These are phyloP conservation scores for Neogobius melanostomus DNA, from an alignment of 2,113 vertebrate species.

Conservation along the genomic window DNA sequence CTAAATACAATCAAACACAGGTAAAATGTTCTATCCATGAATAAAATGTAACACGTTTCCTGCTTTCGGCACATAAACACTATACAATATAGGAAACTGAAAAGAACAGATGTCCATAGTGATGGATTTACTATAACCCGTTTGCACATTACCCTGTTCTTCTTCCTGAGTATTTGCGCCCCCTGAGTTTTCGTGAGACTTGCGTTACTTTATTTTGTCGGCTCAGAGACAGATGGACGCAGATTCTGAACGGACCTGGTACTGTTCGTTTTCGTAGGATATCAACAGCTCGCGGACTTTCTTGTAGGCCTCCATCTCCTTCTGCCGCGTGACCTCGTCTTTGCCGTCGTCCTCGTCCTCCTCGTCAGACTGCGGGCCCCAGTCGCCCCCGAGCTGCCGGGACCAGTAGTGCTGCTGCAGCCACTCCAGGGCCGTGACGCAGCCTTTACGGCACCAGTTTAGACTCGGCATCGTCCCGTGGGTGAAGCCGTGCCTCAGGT, in stretches of 20 bases:
- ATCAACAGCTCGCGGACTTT: conserved; percentile 82
- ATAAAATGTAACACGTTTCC: no score
- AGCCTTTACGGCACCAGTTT: conserved; percentile 88
- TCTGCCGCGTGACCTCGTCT: conserved; percentile 68
- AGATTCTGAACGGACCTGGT: conserved; percentile 53
- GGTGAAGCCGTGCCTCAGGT: conserved; percentile 90
- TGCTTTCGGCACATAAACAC: no score
- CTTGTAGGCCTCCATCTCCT: conserved; percentile 82
- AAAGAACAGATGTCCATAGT: no score
- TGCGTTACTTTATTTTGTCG: no score
- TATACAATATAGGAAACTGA: no score
- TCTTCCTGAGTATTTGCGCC: no score
- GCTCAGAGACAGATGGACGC: no score
- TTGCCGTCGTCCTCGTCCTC: conserved; percentile 67
- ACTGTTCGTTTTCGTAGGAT: conserved; percentile 87
- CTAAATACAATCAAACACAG: no score
- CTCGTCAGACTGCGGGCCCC: conserved; percentile 74
- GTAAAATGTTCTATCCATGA: no score
- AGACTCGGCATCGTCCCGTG: conserved; percentile 87
- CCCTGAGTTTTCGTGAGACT: no score
- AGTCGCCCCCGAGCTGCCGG: conserved; percentile 80
- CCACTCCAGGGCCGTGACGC: conserved; percentile 91
- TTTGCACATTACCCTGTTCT: no score
- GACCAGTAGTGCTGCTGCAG: conserved; percentile 92
- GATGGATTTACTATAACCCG: no score